Percentiles rank a stretch among this genome's conserved stretches.
Evolutionary conservation across 2,113 vertebrate species (phyloP).

Genomic region (Anguilla rostrata): DNA sequence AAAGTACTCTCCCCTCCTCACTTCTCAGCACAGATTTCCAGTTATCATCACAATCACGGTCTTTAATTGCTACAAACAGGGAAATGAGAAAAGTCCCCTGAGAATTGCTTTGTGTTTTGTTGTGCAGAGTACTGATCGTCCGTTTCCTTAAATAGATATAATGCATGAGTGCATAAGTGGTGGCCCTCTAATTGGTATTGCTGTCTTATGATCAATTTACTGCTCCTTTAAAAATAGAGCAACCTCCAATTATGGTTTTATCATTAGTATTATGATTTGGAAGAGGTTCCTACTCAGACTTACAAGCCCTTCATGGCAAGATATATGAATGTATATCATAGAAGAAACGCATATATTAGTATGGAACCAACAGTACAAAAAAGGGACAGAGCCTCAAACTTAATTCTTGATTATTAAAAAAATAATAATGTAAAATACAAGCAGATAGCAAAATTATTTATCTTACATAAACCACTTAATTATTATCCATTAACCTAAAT

Average conservation of each 20-base stretch:
- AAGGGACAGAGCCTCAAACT: background rate
- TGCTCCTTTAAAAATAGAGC: constrained; percentile 58
- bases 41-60: constrained; percentile 67
- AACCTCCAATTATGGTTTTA: constrained; percentile 35
- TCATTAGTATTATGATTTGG: background rate
- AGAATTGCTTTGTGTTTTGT: constrained; percentile 53
- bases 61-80: constrained; percentile 61
- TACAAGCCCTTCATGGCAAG: no score
- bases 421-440: no score
- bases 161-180: constrained; percentile 45
- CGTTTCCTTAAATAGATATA: constrained; percentile 62
- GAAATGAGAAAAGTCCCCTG: constrained; percentile 47
- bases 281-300: background rate
- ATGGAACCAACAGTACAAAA: background rate
- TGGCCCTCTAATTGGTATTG: constrained; percentile 57
- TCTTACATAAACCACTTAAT: no score
- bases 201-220: constrained; percentile 56
- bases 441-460: no score
- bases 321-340: no score
- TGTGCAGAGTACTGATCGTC: constrained; percentile 41
- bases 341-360: no score
- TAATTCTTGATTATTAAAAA: no score
- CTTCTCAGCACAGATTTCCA: constrained; percentile 52
- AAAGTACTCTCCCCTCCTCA: constrained; percentile 52
- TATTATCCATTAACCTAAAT: no score